phyloP scores from a whole-genome alignment of 2,113 vertebrate genomes.

The Anarhynchus alexandrinus region DNA sequence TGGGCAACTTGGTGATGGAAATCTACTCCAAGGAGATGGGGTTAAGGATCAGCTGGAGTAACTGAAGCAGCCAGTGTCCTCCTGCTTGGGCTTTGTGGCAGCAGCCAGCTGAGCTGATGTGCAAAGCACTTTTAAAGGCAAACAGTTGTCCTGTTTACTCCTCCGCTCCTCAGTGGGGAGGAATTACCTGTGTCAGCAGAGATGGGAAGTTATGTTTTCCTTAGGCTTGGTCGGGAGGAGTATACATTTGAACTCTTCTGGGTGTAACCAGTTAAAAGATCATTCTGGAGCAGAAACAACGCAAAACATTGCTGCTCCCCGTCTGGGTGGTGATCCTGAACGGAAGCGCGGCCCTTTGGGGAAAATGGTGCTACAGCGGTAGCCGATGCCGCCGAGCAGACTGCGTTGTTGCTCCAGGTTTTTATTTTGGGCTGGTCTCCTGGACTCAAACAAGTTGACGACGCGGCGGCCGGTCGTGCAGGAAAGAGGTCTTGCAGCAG shows the following conservation, averaged over 20 bases:
- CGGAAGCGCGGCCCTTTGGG: not conserved
- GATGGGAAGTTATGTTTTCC: not conserved
- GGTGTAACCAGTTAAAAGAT: not conserved
- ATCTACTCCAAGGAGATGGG: not conserved
- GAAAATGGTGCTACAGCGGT: not conserved
- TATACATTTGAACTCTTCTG: not conserved
- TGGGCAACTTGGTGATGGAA: not conserved
- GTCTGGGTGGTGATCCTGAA: not conserved
- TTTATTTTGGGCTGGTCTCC: not conserved
- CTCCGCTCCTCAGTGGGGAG: not conserved
- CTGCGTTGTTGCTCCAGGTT: not conserved
- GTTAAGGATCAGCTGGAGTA: not conserved
- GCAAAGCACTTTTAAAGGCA: not conserved
- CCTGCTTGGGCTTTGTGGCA: not conserved
- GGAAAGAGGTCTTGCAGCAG: not conserved
- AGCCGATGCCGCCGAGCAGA: not conserved
- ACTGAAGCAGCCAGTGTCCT: not conserved
- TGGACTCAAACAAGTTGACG: not conserved
- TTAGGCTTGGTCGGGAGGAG: not conserved
- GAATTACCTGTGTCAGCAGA: constrained; percentile 37
- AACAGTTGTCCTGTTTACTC: not conserved
- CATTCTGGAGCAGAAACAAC: not conserved
- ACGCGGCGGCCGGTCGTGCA: not conserved
- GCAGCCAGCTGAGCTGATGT: not conserved
- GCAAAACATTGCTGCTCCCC: not conserved